Conservation (phyloP, 1,140 invertebrate species). For the Brachionus rotundiformis region DNA sequence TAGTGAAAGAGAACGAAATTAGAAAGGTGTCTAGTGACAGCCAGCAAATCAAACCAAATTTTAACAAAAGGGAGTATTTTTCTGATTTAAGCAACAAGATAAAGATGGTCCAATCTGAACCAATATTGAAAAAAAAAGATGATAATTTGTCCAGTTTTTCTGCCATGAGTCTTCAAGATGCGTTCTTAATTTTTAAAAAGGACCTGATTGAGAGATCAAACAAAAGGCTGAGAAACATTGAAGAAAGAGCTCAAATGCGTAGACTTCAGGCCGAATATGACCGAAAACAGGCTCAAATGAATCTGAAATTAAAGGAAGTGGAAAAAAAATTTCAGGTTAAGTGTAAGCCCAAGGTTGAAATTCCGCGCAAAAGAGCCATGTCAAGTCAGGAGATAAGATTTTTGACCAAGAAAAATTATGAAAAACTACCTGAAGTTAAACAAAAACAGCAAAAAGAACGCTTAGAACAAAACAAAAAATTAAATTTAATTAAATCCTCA, state of each 20-base stretch:
- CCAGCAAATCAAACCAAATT: background rate
- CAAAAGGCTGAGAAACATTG: constrained; percentile 2
- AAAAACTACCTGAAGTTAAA: constrained; percentile 41
- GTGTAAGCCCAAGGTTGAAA: background rate
- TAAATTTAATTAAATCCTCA: constrained; percentile 32
- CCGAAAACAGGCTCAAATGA: constrained; percentile 27
- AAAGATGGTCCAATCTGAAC: background rate
- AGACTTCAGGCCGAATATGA: constrained; percentile 14
- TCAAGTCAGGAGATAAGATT: constrained; percentile 39
- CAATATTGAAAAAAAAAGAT: background rate
- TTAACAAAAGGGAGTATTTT: background rate
- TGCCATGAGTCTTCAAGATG: constrained; percentile 47
- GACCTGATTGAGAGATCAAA: constrained; percentile 33
- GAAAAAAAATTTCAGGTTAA: background rate
- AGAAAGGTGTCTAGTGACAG: background rate
- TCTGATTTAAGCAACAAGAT: constrained; percentile 1
- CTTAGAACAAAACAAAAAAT: constrained; percentile 7
- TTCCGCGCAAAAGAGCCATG: background rate
- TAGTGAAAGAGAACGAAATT: constrained; percentile 42
- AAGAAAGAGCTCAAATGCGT: constrained; percentile 25
- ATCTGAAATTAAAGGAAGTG: background rate
- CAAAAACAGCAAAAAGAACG: constrained; percentile 38
- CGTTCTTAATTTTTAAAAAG: constrained; percentile 40
- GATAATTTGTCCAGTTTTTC: background rate
- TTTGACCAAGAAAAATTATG: constrained; percentile 46